A percentile compares a stretch with the other conserved stretches of the same genome.
Evolutionary conservation across 2,888 invertebrate genomes (phyloP).

Genomic region (Selenia dentaria): DNA sequence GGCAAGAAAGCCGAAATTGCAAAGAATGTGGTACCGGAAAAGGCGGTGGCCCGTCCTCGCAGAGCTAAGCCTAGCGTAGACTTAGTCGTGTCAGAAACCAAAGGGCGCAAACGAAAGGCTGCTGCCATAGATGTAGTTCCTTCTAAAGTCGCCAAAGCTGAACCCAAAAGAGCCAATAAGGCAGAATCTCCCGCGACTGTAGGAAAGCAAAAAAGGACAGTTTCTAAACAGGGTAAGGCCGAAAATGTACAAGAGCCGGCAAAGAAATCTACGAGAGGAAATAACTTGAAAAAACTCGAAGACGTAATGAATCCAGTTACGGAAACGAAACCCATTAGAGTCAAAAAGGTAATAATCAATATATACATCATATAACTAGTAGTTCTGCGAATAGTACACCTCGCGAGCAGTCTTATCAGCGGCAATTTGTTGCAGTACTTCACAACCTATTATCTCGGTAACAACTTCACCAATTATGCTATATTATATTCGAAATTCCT

Average conservation of each 20-base stretch:
- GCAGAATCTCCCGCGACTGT: conserved; percentile 8
- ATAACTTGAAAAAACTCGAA: neutral
- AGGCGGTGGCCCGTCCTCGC: neutral
- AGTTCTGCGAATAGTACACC: no score
- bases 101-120: conserved; percentile 39
- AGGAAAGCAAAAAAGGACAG: neutral
- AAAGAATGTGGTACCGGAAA: conserved; percentile 4
- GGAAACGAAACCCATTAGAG: conserved; percentile 5
- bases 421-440: no score
- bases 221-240: conserved; percentile 1
- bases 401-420: no score
- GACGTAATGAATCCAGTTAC: neutral
- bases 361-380: no score
- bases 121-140: conserved; percentile 33
- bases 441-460: no score
- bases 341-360: conserved; percentile 9
- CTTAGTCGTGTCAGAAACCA: neutral
- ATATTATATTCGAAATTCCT: no score
- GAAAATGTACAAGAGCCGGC: neutral
- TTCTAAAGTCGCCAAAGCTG: conserved; percentile 32
- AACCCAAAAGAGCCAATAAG: conserved; percentile 35
- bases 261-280: conserved; percentile 16
- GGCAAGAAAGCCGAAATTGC: neutral
- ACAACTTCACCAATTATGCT: no score
- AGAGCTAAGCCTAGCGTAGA: neutral